Conservation (phyloP, 2,888 invertebrate species). For the Noctua janthina region DNA sequence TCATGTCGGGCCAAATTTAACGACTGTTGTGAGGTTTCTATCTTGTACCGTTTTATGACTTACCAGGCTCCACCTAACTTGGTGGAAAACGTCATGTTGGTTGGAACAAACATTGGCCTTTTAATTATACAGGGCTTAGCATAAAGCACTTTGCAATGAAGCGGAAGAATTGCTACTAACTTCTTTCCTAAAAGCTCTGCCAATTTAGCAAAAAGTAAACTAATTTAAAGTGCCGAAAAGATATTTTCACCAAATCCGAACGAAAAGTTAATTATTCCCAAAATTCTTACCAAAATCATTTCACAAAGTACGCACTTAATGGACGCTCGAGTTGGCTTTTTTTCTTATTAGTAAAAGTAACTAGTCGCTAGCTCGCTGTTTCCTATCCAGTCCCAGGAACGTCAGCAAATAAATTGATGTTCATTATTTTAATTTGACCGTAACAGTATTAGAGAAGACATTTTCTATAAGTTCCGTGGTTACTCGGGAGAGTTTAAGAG, state of each 20-base stretch:
- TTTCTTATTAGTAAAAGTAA: slow-evolving; percentile 60
- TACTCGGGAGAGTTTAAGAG: slow-evolving; percentile 40
- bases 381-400: slow-evolving; percentile 63
- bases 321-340: slow-evolving; percentile 52
- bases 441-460: slow-evolving; percentile 61
- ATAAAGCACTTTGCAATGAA: slow-evolving; percentile 4
- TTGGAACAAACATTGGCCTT: slow-evolving; percentile 26
- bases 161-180: slow-evolving; percentile 24
- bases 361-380: slow-evolving; percentile 56
- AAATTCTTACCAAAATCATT: slow-evolving; percentile 53
- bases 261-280: slow-evolving; percentile 56
- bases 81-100: slow-evolving; percentile 10
- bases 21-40: slow-evolving; percentile 47
- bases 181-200: slow-evolving; percentile 24
- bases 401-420: slow-evolving; percentile 70
- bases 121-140: slow-evolving; percentile 30
- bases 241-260: slow-evolving; percentile 44
- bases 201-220: slow-evolving; percentile 49
- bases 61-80: slow-evolving; percentile 13
- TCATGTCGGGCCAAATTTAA: slow-evolving; percentile 60
- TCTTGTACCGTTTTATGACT: slow-evolving; percentile 50
- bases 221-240: slow-evolving; percentile 31
- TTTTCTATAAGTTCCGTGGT: slow-evolving; percentile 59
- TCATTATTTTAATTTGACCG: slow-evolving; percentile 74
- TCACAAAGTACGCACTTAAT: slow-evolving; percentile 51